Conservation (phyloP, 2,797 vertebrate species). For the Pelobates cultripes region DNA sequence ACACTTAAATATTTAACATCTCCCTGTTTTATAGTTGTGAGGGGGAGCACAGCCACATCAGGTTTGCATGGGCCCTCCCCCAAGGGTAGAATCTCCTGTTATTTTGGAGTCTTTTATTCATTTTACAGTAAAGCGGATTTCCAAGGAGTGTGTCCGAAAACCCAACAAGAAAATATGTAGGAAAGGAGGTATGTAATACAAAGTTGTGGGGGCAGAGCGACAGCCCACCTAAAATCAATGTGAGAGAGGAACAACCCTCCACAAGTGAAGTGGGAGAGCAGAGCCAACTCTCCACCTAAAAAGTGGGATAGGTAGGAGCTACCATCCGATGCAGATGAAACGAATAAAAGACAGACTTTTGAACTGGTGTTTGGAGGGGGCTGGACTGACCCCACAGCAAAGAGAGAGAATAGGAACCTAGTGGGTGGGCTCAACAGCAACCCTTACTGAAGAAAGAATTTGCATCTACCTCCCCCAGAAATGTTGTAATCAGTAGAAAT, state of each 20-base stretch:
- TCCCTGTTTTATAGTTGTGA: constrained; percentile 48
- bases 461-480: background rate
- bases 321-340: background rate
- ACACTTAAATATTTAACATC: constrained; percentile 59
- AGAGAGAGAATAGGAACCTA: background rate
- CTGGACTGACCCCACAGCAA: background rate
- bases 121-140: constrained; percentile 99
- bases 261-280: background rate
- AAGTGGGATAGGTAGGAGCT: background rate
- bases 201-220: constrained; percentile 58
- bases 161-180: constrained; percentile 99
- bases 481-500: background rate
- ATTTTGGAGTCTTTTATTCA: constrained; percentile 99
- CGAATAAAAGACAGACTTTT: background rate
- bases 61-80: constrained; percentile 92
- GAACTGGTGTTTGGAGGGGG: background rate
- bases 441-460: background rate
- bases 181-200: constrained; percentile 99
- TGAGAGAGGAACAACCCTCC: constrained; percentile 6
- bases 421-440: background rate
- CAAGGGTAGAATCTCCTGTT: constrained; percentile 94
- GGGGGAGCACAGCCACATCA: constrained; percentile 72
- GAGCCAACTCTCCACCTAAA: background rate
- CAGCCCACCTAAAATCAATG: constrained; percentile 14
- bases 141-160: constrained; percentile 99